phyloP scores from a whole-genome alignment of 2,113 vertebrate species.

The Chrysemys picta region DNA sequence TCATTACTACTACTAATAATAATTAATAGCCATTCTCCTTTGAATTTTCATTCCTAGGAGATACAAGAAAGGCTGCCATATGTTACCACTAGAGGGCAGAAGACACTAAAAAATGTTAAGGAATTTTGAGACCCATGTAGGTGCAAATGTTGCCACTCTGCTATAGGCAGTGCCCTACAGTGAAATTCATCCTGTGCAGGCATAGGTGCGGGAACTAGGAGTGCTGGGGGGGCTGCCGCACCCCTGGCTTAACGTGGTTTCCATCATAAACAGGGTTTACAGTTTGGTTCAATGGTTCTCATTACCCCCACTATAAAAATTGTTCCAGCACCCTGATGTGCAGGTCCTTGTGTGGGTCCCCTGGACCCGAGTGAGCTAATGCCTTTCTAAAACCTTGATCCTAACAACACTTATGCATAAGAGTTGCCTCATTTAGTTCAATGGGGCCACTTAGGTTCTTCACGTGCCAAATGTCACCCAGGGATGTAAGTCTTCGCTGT shows the following conservation, averaged over 20 bases:
- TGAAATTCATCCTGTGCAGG: neutral
- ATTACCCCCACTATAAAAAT: no score
- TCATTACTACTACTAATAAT: neutral
- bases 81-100: slow-evolving; percentile 36
- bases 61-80: neutral
- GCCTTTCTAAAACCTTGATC: neutral
- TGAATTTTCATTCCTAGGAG: neutral
- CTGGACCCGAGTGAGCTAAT: neutral
- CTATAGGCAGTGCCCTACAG: neutral
- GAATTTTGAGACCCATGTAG: neutral
- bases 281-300: no score
- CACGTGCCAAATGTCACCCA: neutral
- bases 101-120: neutral
- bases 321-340: neutral
- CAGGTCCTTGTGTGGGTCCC: neutral
- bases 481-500: neutral
- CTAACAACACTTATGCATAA: neutral
- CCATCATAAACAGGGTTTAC: no score
- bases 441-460: neutral
- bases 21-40: neutral
- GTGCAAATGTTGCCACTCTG: neutral
- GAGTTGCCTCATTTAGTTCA: neutral
- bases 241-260: no score
- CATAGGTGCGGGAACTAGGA: no score
- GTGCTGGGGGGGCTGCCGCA: no score